Conservation (phyloP, 2,113 vertebrate genomes). For the Toxostoma redivivum region DNA sequence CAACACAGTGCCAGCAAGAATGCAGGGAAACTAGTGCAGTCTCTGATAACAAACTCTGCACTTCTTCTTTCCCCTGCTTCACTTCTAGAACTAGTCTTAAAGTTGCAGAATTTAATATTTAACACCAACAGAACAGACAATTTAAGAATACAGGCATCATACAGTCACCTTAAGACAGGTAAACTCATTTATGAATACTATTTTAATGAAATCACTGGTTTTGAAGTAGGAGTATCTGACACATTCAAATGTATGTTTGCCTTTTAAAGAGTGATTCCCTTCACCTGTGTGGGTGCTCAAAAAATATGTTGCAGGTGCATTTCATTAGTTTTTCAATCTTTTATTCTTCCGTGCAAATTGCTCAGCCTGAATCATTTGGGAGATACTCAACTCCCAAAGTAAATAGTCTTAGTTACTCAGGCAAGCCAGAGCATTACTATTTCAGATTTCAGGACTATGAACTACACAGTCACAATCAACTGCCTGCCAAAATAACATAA, state of each 20-base stretch:
- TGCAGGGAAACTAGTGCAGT: too few species aligned
- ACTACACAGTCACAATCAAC: background rate
- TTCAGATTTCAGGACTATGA: background rate
- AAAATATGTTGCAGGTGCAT: background rate
- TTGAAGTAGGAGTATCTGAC: background rate
- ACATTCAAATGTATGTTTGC: background rate
- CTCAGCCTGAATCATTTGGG: conserved; percentile 19
- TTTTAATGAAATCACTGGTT: background rate
- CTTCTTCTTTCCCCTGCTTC: too few species aligned
- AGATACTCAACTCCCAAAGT: conserved; percentile 7
- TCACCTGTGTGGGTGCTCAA: background rate
- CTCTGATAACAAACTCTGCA: too few species aligned
- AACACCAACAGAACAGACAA: too few species aligned
- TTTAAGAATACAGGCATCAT: too few species aligned
- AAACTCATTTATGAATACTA: background rate
- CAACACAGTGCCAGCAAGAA: too few species aligned
- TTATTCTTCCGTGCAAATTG: background rate
- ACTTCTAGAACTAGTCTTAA: too few species aligned
- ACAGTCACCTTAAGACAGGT: too few species aligned
- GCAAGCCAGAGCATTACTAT: background rate
- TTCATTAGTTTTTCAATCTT: conserved; percentile 24
- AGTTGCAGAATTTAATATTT: too few species aligned
- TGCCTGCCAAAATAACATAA: conserved; percentile 12
- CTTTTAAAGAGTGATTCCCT: background rate
- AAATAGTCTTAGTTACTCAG: background rate